Evolutionary conservation across 2,113 vertebrate genomes (phyloP), one percentile per base, ranked within the genome.

Genomic region (Cromileptes altivelis): DNA sequence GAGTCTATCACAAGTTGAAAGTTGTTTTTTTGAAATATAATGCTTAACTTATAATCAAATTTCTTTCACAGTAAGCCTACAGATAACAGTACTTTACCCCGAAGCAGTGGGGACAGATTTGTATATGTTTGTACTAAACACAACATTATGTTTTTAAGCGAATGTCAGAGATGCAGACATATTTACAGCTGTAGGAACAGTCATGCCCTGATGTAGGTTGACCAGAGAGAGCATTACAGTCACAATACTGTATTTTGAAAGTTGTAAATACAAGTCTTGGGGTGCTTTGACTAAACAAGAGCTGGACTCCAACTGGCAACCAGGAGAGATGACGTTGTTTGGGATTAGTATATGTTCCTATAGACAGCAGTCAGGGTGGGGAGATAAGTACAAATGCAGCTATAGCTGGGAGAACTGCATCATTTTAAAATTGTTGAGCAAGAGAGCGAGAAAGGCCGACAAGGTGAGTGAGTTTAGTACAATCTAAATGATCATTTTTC

Each of bases 381-480:
- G 17, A 69, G 1, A 23, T 33, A n/a, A 55, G 0, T 0, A 1
- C n/a, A 50, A 30, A 30, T 30, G 30, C 30, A 30, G 33, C 0
- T 49, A 45, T 53, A 11, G 0, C 23, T 69, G 25, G 11, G 25
- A 74, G 78, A 1, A 27, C 25, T 27, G 18, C 19, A 40, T 84
- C 70, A 61, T 53, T 40, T 49, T 18, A 21, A 37, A 17, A 53
- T 55, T 18, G 21, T 15, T 25, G 33, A 45, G 25, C 6, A 7
- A 37, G 11, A 52, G 23, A 75, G 45, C 68, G 17, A 27, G 9
- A 65, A 23, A 61, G 2, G 0, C 30, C 2, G 4, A 45, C 27
- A 56, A 63, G 15, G 25, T 70, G 21, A 82, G 70, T 49, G 25
- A 85, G 6, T 4, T 64, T 15, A 52, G 14, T 45, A 19, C 19